Evolutionary conservation across 2,797 vertebrate genomes (phyloP), one percentile per base, ranked within the genome.

Genomic region (Lerista edwardsae): DNA sequence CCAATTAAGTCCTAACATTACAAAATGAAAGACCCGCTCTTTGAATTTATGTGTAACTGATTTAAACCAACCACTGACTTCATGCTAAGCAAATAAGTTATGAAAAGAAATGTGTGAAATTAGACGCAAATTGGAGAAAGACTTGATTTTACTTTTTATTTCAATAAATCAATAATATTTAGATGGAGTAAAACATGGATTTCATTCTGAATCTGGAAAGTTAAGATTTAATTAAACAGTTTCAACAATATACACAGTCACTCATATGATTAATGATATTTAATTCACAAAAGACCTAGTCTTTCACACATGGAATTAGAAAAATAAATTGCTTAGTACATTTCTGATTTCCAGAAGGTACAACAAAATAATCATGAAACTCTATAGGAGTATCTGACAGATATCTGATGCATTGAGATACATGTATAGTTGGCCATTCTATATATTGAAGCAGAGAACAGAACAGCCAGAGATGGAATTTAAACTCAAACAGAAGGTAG

Each of bases 1-100:
- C 85, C 88, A 93, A 84, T 94, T 94, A 87, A 92, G 75, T 88
- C 90, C 89, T 82, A 93, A 87, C 87, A 92, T 90, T 67, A 65
- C 90, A 75, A 87, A 85, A 95, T 92, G 68, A 86, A 93, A 92
- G 88, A 91, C 44, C 88, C 80, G 89, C 81, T 65, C 86, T 93
- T 93, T 93, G 90, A 92, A 92, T 86, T 95, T 61, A 89, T 90
- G 82, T 88, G 89, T 84, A 92, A 92, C 90, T 89, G 87, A 88
- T 84, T 90, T 85, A 90, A 75, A 92, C 77, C 91, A 93, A 90
- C 90, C 82, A 89, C 75, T 86, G 75, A 36, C 51, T 81, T 83
- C 79, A 79, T 86, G 77, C 80, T 76, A 80, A 89, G 84, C 71
- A 94, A 92, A 93, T 78, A 83, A 91, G 84, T 72, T 79, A 87